phyloP scores from a whole-genome alignment of 1,140 invertebrate genomes.

The Chymomyza costata region DNA sequence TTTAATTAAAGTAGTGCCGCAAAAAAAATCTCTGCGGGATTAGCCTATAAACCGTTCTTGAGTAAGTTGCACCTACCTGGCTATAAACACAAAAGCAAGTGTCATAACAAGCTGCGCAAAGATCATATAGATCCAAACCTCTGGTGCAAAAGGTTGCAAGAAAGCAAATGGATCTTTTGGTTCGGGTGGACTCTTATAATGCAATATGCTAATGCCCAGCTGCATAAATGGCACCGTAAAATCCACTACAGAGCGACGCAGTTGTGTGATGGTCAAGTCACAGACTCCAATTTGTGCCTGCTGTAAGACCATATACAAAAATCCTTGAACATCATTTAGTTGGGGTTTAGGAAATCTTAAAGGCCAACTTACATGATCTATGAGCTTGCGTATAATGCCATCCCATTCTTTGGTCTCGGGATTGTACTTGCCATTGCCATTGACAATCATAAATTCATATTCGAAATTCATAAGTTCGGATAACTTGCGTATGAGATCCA shows the following conservation, averaged over 20 bases:
- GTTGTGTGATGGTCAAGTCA: slow-evolving; percentile 92
- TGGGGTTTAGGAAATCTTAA: not conserved
- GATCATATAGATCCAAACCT: slow-evolving; percentile 97
- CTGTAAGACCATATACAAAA: slow-evolving; percentile 74
- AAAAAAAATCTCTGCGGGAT: too few species aligned
- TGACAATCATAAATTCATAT: slow-evolving; percentile 83
- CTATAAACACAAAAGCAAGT: slow-evolving; percentile 91
- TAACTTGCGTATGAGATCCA: slow-evolving; percentile 85
- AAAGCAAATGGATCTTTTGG: slow-evolving; percentile 94
- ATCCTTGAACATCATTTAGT: not conserved
- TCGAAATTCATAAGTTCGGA: slow-evolving; percentile 83
- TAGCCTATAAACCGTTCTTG: too few species aligned
- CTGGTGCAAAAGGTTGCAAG: slow-evolving; percentile 89
- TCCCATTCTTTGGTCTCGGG: slow-evolving; percentile 85
- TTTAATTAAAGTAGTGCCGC: too few species aligned
- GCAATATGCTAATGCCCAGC: slow-evolving; percentile 89
- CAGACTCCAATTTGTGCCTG: slow-evolving; percentile 92
- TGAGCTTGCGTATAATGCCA: slow-evolving; percentile 87
- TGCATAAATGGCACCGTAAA: slow-evolving; percentile 96
- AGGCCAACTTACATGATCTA: slow-evolving; percentile 82
- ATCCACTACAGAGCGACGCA: slow-evolving; percentile 87
- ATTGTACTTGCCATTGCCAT: slow-evolving; percentile 83
- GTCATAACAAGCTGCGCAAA: slow-evolving; percentile 96
- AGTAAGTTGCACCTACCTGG: slow-evolving; percentile 87
- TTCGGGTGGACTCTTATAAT: slow-evolving; percentile 91